These are phyloP conservation scores for Drosophila pectinifera DNA, from an alignment of 1,140 invertebrate genomes.

Conservation along the genomic window DNA sequence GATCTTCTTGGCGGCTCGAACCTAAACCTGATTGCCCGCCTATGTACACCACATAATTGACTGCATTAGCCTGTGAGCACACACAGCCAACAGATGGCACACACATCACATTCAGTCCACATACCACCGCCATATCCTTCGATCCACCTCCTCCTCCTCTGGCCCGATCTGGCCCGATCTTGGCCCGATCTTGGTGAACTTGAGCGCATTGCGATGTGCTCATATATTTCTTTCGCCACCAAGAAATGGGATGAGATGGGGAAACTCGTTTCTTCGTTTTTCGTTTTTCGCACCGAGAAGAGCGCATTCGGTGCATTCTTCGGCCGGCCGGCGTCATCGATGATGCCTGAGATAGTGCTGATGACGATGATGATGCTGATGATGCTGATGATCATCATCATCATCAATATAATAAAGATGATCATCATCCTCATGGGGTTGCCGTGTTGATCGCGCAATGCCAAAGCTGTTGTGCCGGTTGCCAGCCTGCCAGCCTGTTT, in stretches of 20 bases:
- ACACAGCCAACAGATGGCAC: conserved; percentile 36
- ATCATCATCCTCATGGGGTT: conserved; percentile 8
- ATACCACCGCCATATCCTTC: conserved; percentile 21
- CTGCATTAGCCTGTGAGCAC: conserved; percentile 37
- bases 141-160: conserved; percentile 20
- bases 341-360: conserved; percentile 44
- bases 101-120: conserved; percentile 32
- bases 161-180: too few relatives aligned
- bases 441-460: conserved; percentile 17
- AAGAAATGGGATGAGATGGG: not conserved
- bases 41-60: conserved; percentile 39
- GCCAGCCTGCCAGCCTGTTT: conserved; percentile 19
- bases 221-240: conserved; percentile 23
- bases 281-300: conserved; percentile 1
- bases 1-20: conserved; percentile 11
- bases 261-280: conserved; percentile 18
- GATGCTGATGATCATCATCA: conserved; percentile 55
- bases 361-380: conserved; percentile 53
- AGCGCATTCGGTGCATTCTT: conserved; percentile 57
- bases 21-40: conserved; percentile 37
- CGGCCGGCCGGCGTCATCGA: conserved; percentile 69
- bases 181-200: conserved; percentile 36
- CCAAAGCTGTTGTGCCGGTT: conserved; percentile 57
- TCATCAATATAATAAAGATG: conserved; percentile 22
- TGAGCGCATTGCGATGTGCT: conserved; percentile 42